These are phyloP conservation scores for Nebria salina DNA, from an alignment of 2,888 invertebrate genomes.

Conservation along the genomic window DNA sequence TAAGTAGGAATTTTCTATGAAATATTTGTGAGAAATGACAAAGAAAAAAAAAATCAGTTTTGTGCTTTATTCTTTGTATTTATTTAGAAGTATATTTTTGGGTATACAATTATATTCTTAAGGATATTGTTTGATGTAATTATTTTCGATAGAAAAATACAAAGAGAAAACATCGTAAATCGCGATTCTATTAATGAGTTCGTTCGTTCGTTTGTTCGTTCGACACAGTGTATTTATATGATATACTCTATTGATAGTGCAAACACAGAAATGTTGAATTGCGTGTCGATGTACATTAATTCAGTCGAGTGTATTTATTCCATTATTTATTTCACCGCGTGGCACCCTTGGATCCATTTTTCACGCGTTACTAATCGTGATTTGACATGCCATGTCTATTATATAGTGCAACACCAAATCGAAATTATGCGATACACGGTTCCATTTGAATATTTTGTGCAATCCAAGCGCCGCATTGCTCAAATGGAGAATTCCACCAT, in stretches of 20 bases:
- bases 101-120: too few relatives aligned
- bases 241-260: background rate
- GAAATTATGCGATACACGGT: conserved; percentile 6
- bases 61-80: background rate
- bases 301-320: conserved; percentile 61
- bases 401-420: conserved; percentile 50
- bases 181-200: too few relatives aligned
- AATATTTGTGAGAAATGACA: too few relatives aligned
- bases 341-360: conserved; percentile 56
- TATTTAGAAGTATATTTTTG: background rate
- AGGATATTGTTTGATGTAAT: too few relatives aligned
- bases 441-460: background rate
- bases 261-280: conserved; percentile 52
- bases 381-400: conserved; percentile 61
- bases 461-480: conserved; percentile 21
- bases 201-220: too few relatives aligned
- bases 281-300: conserved; percentile 60
- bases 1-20: too few relatives aligned
- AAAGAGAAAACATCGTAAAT: too few relatives aligned
- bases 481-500: conserved; percentile 14
- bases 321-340: conserved; percentile 60
- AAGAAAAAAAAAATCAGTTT: background rate
- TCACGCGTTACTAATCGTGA: conserved; percentile 62
- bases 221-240: background rate
- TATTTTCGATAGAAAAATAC: too few relatives aligned